Percentiles rank a stretch among this genome's conserved stretches.
Evolutionary conservation across 2,797 vertebrate species (phyloP).

Genomic region (Spea hammondii): DNA sequence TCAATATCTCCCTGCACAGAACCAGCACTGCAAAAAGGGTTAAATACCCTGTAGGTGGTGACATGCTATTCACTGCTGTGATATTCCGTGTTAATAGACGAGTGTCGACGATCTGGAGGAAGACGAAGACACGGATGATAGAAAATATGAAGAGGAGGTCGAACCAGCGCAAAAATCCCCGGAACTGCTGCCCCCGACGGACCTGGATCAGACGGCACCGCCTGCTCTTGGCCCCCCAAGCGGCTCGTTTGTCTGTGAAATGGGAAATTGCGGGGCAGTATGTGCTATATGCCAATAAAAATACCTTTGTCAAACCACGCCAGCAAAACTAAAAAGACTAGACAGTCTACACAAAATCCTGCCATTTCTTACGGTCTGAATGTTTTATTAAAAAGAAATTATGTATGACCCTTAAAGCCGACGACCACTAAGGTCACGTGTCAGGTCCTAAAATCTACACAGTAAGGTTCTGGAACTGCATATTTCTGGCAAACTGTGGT

Average conservation of each 20-base stretch:
- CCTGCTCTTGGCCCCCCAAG: constrained; percentile 62
- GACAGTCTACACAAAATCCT: no score
- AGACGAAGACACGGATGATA: constrained; percentile 67
- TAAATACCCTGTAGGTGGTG: no score
- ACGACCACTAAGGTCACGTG: no score
- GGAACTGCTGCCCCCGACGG: constrained; percentile 63
- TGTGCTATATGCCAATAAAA: constrained; percentile 51
- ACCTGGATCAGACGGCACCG: constrained; percentile 63
- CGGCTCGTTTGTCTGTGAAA: constrained; percentile 74
- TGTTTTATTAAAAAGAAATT: no score
- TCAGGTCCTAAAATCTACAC: no score
- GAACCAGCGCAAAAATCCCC: constrained; percentile 68
- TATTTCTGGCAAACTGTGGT: no score
- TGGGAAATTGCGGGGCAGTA: constrained; percentile 76
- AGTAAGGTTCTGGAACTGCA: no score
- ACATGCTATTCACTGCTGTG: not conserved
- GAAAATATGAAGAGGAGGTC: constrained; percentile 65
- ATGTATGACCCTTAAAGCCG: no score
- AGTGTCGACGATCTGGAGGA: constrained; percentile 71
- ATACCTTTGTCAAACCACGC: no score
- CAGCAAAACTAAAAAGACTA: no score
- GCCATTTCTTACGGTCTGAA: no score
- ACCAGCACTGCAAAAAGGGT: not conserved
- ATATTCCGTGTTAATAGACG: constrained; percentile 60
- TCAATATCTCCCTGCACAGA: not conserved